phyloP scores from a whole-genome alignment of 2,797 vertebrate genomes.

The Octomys mimax region DNA sequence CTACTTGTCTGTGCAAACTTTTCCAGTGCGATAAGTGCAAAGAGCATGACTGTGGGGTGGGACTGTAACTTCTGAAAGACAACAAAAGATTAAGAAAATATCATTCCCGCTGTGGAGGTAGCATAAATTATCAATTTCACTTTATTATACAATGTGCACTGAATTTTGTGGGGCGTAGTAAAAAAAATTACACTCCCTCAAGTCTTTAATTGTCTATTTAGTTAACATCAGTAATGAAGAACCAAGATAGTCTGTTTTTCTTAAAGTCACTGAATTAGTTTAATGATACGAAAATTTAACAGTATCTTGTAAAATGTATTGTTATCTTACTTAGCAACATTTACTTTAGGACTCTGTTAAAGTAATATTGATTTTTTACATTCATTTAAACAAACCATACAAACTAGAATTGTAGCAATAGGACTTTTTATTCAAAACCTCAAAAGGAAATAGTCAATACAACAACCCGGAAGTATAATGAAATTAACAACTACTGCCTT shows the following conservation, averaged over 20 bases:
- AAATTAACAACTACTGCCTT: constrained; percentile 34
- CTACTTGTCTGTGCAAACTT: constrained; percentile 99
- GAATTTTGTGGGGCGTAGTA: background rate
- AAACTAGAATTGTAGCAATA: constrained; percentile 66
- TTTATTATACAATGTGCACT: background rate
- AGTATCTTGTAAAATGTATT: constrained; percentile 46
- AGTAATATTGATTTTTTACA: background rate
- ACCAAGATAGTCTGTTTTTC: background rate
- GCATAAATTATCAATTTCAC: constrained; percentile 28
- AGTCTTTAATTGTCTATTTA: constrained; percentile 16
- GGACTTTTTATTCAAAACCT: constrained; percentile 42
- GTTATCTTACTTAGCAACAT: constrained; percentile 61
- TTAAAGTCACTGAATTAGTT: constrained; percentile 37
- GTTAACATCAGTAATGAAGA: constrained; percentile 45
- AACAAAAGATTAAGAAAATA: constrained; percentile 68
- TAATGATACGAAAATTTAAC: constrained; percentile 56
- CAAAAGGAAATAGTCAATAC: constrained; percentile 28
- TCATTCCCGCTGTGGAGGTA: background rate
- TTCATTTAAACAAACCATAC: constrained; percentile 62
- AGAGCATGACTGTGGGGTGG: constrained; percentile 99
- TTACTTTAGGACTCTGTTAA: constrained; percentile 49
- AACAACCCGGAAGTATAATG: constrained; percentile 38
- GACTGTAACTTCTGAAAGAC: constrained; percentile 95
- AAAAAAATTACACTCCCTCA: background rate
- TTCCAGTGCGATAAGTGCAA: constrained; percentile 99